phyloP scores from a whole-genome alignment of 2,888 invertebrate genomes.

The Cerceris rybyensis region DNA sequence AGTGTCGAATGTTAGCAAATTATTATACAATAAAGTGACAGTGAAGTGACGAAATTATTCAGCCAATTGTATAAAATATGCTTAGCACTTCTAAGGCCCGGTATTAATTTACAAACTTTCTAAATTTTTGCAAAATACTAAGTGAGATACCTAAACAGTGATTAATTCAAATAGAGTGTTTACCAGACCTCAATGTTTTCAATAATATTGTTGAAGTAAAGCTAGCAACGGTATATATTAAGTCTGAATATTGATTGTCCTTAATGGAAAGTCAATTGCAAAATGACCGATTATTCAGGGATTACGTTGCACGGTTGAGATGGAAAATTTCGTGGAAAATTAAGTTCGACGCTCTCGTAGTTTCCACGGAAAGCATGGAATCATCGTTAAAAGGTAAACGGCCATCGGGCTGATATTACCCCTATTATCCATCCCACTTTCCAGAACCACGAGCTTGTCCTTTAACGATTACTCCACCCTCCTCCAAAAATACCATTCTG shows the following conservation, averaged over 20 bases:
- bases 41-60: too few species aligned
- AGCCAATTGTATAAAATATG: too few species aligned
- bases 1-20: too few species aligned
- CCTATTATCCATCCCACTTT: conserved; percentile 60
- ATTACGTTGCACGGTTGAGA: conserved; percentile 14
- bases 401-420: conserved; percentile 65
- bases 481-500: conserved; percentile 41
- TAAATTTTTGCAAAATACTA: too few species aligned
- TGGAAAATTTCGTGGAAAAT: conserved; percentile 64
- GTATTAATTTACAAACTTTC: too few species aligned
- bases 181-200: background rate
- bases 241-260: background rate
- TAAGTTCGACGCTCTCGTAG: conserved; percentile 65
- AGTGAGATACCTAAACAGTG: too few species aligned
- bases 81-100: too few species aligned
- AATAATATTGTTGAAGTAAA: background rate
- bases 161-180: background rate
- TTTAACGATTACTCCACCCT: conserved; percentile 36
- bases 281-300: conserved; percentile 49
- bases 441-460: conserved; percentile 29
- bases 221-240: background rate
- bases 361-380: conserved; percentile 60
- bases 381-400: conserved; percentile 72
- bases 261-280: conserved; percentile 13
- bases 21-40: too few species aligned